Evolutionary conservation across 37 sponge, comb jelly and placozoan species (phyloP).

Genomic region (Halichondria panicea): DNA sequence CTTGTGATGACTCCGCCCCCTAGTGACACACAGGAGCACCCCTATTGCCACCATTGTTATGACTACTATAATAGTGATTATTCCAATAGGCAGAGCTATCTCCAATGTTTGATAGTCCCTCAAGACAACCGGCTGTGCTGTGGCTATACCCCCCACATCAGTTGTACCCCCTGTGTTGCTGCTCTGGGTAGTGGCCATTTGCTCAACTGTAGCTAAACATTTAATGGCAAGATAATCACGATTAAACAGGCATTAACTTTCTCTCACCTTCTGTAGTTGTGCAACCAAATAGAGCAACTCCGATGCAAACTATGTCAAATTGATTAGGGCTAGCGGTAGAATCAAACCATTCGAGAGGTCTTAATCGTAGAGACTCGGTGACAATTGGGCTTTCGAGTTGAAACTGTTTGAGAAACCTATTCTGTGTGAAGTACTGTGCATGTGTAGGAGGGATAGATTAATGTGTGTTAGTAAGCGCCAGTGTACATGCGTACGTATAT

Average conservation of each 20-base stretch:
- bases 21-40: too few species aligned
- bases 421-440: not conserved
- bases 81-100: too few species aligned
- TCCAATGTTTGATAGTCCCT: too few species aligned
- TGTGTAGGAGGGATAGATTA: not conserved
- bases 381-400: not conserved
- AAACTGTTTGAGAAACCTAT: not conserved
- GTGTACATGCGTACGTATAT: too few species aligned
- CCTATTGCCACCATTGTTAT: too few species aligned
- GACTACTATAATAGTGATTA: too few species aligned
- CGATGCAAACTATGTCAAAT: not conserved
- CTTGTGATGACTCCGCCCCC: too few species aligned
- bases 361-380: not conserved
- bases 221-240: too few species aligned
- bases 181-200: not conserved
- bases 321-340: not conserved
- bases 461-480: not conserved
- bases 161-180: not conserved
- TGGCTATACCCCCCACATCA: too few species aligned
- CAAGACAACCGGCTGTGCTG: not conserved
- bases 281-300: conserved; percentile 10
- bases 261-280: not conserved
- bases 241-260: too few species aligned
- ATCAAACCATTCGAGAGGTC: not conserved
- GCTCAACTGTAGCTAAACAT: too few species aligned